Evolutionary conservation across 1,140 invertebrate species (phyloP), one percentile per base, ranked within the genome.

Genomic region (Heliconius melpomene): DNA sequence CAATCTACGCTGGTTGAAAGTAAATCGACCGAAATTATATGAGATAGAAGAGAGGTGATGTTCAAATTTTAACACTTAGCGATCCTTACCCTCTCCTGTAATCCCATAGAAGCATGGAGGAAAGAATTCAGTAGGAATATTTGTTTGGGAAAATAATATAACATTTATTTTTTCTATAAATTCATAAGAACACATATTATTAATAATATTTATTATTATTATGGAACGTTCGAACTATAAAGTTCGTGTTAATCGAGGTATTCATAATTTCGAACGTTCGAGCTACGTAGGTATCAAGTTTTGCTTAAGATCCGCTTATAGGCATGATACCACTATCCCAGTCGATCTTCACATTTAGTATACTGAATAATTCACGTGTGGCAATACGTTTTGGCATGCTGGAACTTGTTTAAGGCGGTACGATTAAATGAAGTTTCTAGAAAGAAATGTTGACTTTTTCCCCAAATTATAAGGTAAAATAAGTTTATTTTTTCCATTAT

Each of bases 1-100:
- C 79, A 93, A 91, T 82, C 88, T 92, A 85, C 86, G 88, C 80
- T 92, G 91, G 89, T 91, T 93, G 89, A 93, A 89, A 91, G 84
- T 91, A 79, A 85, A 86, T 74, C 86, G 86, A 79, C 80, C 85
- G 50, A 82, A 85, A 82, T 20, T 77, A 72, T 36, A 77, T 77
- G 85, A 87, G 77, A 75, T 85, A 80, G 80, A 88, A 78, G 82
- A 89, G 88, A 93, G 92, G 92, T 92, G 92, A 92, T 81, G 66
- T 72, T 80, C 23, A 66, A 29, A 82, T 83, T 83, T 82, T 79
- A 81, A 40, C 82, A 89, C 85, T 86, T 90, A 89, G 86, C 81
- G 52, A 38, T 80, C 85, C 77, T 71, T 79, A 72, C 73, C 84
- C 82, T 75, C 79, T 78, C 75, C 80, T 46, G 1, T 66, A 76